A percentile compares a stretch with the other conserved stretches of the same genome.
Conservation (phyloP, 2,888 invertebrate genomes). For the Selenia dentaria region DNA sequence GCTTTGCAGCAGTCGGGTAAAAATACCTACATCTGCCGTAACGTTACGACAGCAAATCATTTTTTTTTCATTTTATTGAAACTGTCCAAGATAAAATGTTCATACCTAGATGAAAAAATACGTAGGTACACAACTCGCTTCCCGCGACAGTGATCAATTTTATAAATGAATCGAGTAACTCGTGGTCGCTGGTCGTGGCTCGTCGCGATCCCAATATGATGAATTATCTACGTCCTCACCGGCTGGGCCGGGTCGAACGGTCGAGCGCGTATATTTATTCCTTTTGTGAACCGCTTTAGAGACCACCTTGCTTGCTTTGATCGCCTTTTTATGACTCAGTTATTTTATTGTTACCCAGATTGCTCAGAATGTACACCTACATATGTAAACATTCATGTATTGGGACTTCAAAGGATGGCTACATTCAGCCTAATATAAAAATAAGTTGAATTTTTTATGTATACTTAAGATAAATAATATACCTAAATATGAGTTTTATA, state of each 20-base stretch:
- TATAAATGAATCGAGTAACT: constrained; percentile 12
- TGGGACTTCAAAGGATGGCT: constrained; percentile 48
- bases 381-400: constrained; percentile 46
- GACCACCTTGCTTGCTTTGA: constrained; percentile 57
- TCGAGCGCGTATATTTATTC: constrained; percentile 45
- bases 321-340: constrained; percentile 59
- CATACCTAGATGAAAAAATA: no score
- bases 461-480: no score
- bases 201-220: constrained; percentile 40
- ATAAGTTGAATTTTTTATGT: no score
- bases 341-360: constrained; percentile 56
- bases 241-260: constrained; percentile 30
- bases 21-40: no score
- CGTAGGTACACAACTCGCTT: neutral
- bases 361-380: constrained; percentile 47
- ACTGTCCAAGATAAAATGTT: no score
- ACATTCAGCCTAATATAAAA: no score
- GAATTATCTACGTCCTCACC: constrained; percentile 50
- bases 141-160: constrained; percentile 14
- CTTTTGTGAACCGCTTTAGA: constrained; percentile 53
- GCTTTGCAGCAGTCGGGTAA: no score
- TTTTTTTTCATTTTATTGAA: no score
- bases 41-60: no score
- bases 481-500: no score
- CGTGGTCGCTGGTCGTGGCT: neutral